Evolutionary conservation across 64 coral and sea anemone genomes (phyloP).

Genomic region (Orbicella faveolata): DNA sequence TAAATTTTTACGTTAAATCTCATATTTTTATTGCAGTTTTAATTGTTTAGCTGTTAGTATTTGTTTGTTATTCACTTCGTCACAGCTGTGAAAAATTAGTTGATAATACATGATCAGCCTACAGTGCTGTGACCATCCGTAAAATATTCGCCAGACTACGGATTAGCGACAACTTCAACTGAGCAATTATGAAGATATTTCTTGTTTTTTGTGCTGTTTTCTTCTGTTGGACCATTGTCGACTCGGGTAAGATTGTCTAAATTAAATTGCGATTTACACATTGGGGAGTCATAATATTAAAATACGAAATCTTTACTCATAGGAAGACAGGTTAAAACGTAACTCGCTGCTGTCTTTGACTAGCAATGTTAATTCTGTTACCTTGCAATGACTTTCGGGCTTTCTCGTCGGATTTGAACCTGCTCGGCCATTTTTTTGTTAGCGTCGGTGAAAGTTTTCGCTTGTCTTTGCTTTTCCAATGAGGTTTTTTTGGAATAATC

Average conservation of each 20-base stretch:
- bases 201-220: background rate
- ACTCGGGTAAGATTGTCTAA: background rate
- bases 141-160: background rate
- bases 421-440: no score
- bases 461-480: no score
- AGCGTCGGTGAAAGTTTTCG: no score
- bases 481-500: no score
- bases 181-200: background rate
- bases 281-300: background rate
- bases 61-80: background rate
- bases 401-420: no score
- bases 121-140: background rate
- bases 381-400: no score
- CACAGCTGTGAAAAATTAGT: background rate
- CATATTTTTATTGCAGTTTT: background rate
- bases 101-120: background rate
- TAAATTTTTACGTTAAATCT: background rate
- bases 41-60: background rate
- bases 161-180: background rate
- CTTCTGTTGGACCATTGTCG: background rate
- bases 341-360: no score
- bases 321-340: background rate
- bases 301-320: background rate
- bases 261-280: background rate
- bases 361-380: no score